A percentile compares a stretch with the other conserved stretches of the same genome.
Evolutionary conservation across 1,140 invertebrate species (phyloP).

Genomic region (Planococcus citri): DNA sequence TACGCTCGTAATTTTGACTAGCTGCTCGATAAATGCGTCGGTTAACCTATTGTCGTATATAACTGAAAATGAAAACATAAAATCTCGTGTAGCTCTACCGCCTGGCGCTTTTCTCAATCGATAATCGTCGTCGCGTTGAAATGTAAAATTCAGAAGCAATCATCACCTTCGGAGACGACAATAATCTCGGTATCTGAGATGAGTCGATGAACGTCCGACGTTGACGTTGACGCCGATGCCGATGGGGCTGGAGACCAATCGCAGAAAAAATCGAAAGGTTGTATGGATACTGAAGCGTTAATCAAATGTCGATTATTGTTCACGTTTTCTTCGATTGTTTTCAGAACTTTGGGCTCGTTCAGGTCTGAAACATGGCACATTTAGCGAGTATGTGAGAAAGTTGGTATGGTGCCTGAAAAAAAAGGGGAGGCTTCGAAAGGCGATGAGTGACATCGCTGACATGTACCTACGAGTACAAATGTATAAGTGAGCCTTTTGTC

Average conservation of each 20-base stretch:
- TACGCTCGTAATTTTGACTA: conserved; percentile 51
- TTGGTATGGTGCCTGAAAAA: no score
- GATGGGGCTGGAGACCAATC: neutral
- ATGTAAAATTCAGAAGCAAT: neutral
- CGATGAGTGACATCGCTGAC: no score
- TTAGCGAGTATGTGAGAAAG: neutral
- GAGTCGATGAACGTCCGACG: neutral
- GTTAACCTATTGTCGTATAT: conserved; percentile 77
- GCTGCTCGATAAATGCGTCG: conserved; percentile 60
- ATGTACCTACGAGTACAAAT: no score
- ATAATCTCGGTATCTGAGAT: neutral
- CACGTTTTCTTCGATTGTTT: neutral
- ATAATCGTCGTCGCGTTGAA: no score
- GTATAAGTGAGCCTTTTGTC: no score
- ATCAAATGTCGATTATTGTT: neutral
- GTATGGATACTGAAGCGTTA: neutral
- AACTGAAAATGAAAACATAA: conserved; percentile 43
- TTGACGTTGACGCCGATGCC: no score
- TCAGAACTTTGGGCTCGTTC: neutral
- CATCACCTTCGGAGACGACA: neutral
- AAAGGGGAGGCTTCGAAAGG: no score
- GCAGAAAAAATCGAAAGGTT: neutral
- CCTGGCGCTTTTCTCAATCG: no score
- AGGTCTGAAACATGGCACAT: no score
- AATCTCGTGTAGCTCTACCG: neutral